These are phyloP conservation scores for Phymastichus coffea DNA, from an alignment of 1,140 invertebrate genomes.

Conservation along the genomic window DNA sequence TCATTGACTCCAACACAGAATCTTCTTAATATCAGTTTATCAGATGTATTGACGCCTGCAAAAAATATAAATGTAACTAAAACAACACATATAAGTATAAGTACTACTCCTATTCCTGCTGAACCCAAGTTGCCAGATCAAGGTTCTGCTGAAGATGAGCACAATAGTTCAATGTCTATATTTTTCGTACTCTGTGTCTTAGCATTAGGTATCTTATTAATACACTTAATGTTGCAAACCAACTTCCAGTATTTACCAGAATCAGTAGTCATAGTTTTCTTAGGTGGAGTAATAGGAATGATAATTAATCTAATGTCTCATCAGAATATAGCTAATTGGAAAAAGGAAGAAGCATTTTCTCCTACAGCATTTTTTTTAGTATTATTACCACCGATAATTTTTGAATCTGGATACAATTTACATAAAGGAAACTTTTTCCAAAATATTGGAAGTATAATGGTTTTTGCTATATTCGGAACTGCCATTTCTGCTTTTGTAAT, in stretches of 20 bases:
- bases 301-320: slow-evolving; percentile 89
- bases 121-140: slow-evolving; percentile 79
- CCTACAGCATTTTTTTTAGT: slow-evolving; percentile 97
- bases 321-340: slow-evolving; percentile 89
- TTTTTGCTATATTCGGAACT: slow-evolving; percentile 97
- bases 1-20: neutral
- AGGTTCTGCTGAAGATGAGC: slow-evolving; percentile 89
- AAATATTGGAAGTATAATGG: slow-evolving; percentile 91
- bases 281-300: slow-evolving; percentile 90
- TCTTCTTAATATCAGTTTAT: neutral
- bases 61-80: slow-evolving; percentile 29
- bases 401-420: slow-evolving; percentile 98
- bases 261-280: slow-evolving; percentile 94
- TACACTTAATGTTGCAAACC: slow-evolving; percentile 92
- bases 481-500: slow-evolving; percentile 92
- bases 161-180: slow-evolving; percentile 94
- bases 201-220: slow-evolving; percentile 88
- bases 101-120: slow-evolving; percentile 58
- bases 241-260: slow-evolving; percentile 97
- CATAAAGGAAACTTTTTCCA: slow-evolving; percentile 99
- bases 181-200: slow-evolving; percentile 94
- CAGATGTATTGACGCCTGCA: slow-evolving; percentile 16
- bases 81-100: slow-evolving; percentile 40
- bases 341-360: slow-evolving; percentile 94
- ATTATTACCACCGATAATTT: slow-evolving; percentile 96